A percentile compares a stretch with the other conserved stretches of the same genome.
phyloP scores from a whole-genome alignment of 2,797 vertebrate species.

The Gymnothorax reevesii region DNA sequence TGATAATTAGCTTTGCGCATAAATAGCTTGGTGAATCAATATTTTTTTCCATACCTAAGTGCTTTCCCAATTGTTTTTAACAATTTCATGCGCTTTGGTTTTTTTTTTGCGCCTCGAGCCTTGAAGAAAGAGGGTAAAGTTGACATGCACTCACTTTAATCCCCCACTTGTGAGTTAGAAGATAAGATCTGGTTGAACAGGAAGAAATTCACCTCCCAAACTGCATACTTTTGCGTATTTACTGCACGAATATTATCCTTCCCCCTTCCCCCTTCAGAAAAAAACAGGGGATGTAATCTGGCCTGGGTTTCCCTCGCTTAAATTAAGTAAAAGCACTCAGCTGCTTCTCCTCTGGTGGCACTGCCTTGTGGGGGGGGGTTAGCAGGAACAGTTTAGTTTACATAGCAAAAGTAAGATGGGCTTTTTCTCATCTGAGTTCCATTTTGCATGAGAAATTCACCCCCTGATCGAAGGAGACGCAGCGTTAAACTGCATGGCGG shows the following conservation, averaged over 20 bases:
- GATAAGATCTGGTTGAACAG: slow-evolving; percentile 39
- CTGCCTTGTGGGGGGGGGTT: background rate
- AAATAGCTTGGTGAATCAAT: too few species aligned
- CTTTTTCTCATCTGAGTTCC: background rate
- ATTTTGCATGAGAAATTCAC: background rate
- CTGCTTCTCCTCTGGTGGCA: background rate
- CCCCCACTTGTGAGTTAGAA: slow-evolving; percentile 19
- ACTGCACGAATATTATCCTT: background rate
- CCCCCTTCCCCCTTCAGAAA: background rate
- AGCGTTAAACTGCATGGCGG: background rate
- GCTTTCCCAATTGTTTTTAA: too few species aligned
- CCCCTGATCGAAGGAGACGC: background rate
- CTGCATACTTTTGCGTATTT: slow-evolving; percentile 20
- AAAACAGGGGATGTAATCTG: background rate
- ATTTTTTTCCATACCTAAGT: too few species aligned
- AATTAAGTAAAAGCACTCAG: background rate
- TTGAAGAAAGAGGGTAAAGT: slow-evolving; percentile 21
- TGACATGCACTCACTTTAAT: slow-evolving; percentile 29
- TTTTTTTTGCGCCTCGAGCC: slow-evolving; percentile 16
- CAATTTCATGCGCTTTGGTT: too few species aligned
- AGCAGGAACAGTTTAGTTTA: background rate
- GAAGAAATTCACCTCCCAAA: slow-evolving; percentile 38
- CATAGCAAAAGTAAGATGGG: background rate
- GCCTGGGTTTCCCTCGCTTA: background rate
- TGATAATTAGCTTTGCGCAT: too few species aligned